These are phyloP conservation scores for Fratercula arctica DNA, from an alignment of 2,797 vertebrate genomes.

Conservation along the genomic window DNA sequence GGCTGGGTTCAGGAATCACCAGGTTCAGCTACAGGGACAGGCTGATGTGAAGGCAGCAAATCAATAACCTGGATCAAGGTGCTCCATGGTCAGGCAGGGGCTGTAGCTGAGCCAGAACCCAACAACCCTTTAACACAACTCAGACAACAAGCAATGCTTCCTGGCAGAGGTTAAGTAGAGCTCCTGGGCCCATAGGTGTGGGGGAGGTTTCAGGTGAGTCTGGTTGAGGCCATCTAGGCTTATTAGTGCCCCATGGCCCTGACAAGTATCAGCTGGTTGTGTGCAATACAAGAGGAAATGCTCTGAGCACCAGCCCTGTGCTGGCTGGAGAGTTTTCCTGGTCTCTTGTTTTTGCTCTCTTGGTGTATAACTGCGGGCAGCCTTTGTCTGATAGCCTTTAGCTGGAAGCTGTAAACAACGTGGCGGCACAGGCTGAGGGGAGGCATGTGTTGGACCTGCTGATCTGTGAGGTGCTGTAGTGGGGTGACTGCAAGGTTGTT, in stretches of 20 bases:
- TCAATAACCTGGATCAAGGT: accelerated
- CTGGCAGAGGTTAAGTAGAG: neutral
- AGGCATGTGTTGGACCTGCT: accelerated
- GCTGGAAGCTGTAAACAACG: accelerated
- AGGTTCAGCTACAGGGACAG: neutral
- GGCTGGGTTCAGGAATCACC: no score
- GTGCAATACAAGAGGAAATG: neutral
- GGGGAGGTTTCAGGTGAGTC: accelerated
- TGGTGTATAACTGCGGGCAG: accelerated
- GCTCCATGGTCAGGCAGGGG: accelerated
- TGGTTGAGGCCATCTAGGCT: neutral
- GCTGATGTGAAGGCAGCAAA: accelerated
- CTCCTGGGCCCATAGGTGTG: accelerated
- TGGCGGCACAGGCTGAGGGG: accelerated
- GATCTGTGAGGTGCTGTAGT: neutral
- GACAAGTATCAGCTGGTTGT: neutral
- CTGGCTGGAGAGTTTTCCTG: accelerated
- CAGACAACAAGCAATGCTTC: accelerated
- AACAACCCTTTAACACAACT: accelerated
- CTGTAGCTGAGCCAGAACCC: accelerated
- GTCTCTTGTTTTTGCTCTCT: neutral
- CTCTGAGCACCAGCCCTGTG: accelerated
- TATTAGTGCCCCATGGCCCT: neutral
- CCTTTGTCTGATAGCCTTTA: neutral
- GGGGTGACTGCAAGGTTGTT: no score